Percentiles rank a stretch among this genome's conserved stretches.
phyloP scores from a whole-genome alignment of 2,113 vertebrate genomes.

The Melanostigma gelatinosum region DNA sequence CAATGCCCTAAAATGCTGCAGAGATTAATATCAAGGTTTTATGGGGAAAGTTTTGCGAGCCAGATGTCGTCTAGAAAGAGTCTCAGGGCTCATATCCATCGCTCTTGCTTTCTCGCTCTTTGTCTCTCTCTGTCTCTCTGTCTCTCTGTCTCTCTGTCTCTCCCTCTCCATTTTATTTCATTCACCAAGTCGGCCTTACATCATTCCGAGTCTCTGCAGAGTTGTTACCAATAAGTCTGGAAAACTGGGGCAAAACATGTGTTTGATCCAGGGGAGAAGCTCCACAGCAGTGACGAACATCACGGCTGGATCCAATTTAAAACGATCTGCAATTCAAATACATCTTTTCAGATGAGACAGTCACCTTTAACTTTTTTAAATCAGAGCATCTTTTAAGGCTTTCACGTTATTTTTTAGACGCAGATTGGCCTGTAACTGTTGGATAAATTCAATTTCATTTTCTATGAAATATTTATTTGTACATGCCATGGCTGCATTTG shows the following conservation, averaged over 20 bases:
- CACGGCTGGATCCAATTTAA: slow-evolving; percentile 44
- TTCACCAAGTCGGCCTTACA: slow-evolving; percentile 46
- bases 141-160: slow-evolving; percentile 28
- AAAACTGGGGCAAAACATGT: slow-evolving; percentile 39
- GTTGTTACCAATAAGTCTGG: slow-evolving; percentile 55
- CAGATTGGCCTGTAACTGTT: not conserved
- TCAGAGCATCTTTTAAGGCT: not conserved
- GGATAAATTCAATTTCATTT: not conserved
- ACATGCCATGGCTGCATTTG: not conserved
- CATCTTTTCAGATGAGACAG: slow-evolving; percentile 32
- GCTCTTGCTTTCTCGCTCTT: not conserved
- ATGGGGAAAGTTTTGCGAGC: slow-evolving; percentile 51
- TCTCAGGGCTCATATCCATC: slow-evolving; percentile 64
- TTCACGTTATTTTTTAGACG: not conserved
- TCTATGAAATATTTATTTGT: not conserved
- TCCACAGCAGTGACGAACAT: slow-evolving; percentile 40
- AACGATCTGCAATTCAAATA: slow-evolving; percentile 40
- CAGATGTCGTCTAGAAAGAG: slow-evolving; percentile 60
- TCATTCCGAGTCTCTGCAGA: slow-evolving; percentile 42
- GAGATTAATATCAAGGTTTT: slow-evolving; percentile 69
- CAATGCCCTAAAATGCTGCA: slow-evolving; percentile 39
- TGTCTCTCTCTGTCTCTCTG: slow-evolving; percentile 27
- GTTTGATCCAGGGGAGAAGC: slow-evolving; percentile 48
- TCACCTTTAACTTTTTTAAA: not conserved
- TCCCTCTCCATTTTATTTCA: slow-evolving; percentile 28